phyloP scores from a whole-genome alignment of 2,888 invertebrate genomes.

The Meloe dianella region DNA sequence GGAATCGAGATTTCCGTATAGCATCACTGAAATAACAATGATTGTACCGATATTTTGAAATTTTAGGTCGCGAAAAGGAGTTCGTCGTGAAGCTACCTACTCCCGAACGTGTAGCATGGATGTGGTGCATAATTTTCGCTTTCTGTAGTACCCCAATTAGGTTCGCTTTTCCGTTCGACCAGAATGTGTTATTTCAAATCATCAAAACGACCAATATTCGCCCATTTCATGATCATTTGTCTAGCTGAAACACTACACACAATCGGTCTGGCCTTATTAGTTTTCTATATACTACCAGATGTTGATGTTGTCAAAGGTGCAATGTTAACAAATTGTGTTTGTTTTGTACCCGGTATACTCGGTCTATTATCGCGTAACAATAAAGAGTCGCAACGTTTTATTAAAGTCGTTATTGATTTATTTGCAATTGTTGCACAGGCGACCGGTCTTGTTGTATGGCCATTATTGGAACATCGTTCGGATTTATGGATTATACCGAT shows the following conservation, averaged over 20 bases:
- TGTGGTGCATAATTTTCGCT: slow-evolving; percentile 88
- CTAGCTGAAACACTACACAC: slow-evolving; percentile 89
- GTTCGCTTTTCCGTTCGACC: slow-evolving; percentile 81
- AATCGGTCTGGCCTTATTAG: slow-evolving; percentile 83
- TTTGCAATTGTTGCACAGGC: slow-evolving; percentile 87
- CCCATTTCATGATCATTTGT: slow-evolving; percentile 73
- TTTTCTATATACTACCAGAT: slow-evolving; percentile 88
- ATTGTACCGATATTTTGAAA: slow-evolving; percentile 14
- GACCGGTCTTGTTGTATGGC: slow-evolving; percentile 91
- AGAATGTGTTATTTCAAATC: slow-evolving; percentile 92
- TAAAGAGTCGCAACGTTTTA: slow-evolving; percentile 78
- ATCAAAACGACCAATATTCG: slow-evolving; percentile 74
- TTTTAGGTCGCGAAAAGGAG: slow-evolving; percentile 83
- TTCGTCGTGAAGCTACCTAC: slow-evolving; percentile 82
- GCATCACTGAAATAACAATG: neutral
- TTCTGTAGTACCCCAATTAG: slow-evolving; percentile 89
- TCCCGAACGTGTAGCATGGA: slow-evolving; percentile 89
- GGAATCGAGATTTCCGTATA: neutral
- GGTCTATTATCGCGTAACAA: slow-evolving; percentile 81
- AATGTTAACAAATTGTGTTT: slow-evolving; percentile 95
- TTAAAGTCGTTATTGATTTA: slow-evolving; percentile 83
- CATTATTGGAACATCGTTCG: slow-evolving; percentile 77
- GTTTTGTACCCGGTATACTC: slow-evolving; percentile 83
- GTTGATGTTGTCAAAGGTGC: slow-evolving; percentile 94
- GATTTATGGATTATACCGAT: slow-evolving; percentile 87